phyloP scores from a whole-genome alignment of 1,140 invertebrate species.

The Schlechtendalia chinensis region DNA sequence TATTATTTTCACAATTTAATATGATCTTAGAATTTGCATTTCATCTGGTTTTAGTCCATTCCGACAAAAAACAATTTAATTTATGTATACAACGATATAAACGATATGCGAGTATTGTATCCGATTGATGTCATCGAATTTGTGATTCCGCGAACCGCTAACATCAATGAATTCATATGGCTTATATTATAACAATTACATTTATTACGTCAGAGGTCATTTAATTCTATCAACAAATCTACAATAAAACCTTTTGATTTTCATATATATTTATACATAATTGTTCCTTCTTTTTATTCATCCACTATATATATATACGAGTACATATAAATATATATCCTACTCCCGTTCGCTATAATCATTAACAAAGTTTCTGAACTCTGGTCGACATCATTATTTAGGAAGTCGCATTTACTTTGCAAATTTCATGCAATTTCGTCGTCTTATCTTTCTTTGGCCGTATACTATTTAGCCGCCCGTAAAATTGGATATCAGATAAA shows the following conservation, averaged over 20 bases:
- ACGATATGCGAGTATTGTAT: too few relatives aligned
- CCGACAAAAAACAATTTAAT: too few relatives aligned
- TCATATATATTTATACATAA: not conserved
- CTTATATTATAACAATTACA: too few relatives aligned
- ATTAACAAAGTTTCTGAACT: conserved; percentile 47
- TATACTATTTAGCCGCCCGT: not conserved
- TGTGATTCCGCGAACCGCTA: not conserved
- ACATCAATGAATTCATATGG: not conserved
- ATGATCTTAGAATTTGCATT: too few relatives aligned
- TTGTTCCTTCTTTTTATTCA: not conserved
- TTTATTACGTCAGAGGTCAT: not conserved
- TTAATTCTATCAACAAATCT: not conserved
- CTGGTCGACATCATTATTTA: not conserved
- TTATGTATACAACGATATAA: too few relatives aligned
- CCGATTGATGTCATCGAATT: too few relatives aligned
- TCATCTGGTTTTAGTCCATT: too few relatives aligned
- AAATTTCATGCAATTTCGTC: conserved; percentile 26
- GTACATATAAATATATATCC: too few relatives aligned
- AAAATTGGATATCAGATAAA: not conserved
- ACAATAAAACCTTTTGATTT: not conserved
- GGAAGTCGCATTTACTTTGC: conserved; percentile 30
- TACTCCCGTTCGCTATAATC: not conserved
- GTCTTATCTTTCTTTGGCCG: conserved; percentile 30
- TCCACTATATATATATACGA: not conserved
- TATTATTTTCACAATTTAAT: too few relatives aligned